Base-by-base conservation (phyloP, 2,888 invertebrate species). In the Ormyrus thymus region DNA sequence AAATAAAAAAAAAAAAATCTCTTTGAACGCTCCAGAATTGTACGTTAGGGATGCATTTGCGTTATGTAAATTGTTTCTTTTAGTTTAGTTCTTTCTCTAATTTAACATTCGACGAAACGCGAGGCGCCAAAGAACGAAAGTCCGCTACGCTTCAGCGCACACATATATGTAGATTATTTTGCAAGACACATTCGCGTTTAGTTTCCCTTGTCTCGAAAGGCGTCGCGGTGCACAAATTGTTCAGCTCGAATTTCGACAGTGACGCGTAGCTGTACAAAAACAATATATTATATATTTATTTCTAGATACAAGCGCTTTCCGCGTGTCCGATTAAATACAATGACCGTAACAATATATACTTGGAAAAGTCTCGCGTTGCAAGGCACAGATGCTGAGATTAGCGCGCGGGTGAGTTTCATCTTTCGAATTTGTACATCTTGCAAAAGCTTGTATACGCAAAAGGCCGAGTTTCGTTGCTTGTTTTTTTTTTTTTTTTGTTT, bases 1-100 rank as follows among this genome's bases (percentile, higher is more conserved):
- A 15, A 71, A 79, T 55, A 77, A 79, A 62, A 81, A 71, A 73
- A 62, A 61, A 51, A 55, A 48, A 62, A 66, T 65, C 61, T 76
- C 55, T 62, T 1, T 65, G 61, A 77, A 74, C 55, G 74, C 55
- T 80, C 29, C 50, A 74, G 69, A 73, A 77, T 80, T 72, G 73
- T 74, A 77, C 79, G 79, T 76, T 79, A 76, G 76, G 79, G 76
- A 69, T 72, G 59, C 74, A 51, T 74, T 64, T 58, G 48, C 64
- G 75, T 48, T 59, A 48, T 62, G 48, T 51, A 50, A 51, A 66
- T 56, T 69, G 13, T 46, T 73, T 46, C n/a, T 73, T 58, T 71
- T 72, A 29, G 8, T 58, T 76, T 29, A 56, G 2, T 64, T 29
- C 9, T 8, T 48, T 55, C 7, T 59, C 29, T 29, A 77, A 65